Percentiles rank a stretch among this genome's conserved stretches.
phyloP scores from a whole-genome alignment of 2,113 vertebrate species.

The Phoenicopterus ruber region DNA sequence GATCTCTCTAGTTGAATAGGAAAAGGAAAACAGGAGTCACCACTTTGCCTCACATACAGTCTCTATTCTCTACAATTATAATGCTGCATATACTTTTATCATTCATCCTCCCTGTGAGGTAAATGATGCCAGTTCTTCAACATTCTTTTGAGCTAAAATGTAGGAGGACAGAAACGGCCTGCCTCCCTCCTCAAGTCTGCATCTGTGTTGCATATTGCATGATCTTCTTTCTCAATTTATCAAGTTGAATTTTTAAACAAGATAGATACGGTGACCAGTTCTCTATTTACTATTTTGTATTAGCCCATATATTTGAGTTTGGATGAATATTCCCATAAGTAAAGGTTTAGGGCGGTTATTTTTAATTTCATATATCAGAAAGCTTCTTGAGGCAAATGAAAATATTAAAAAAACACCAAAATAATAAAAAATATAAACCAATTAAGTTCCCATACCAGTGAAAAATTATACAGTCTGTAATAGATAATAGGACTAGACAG shows the following conservation, averaged over 20 bases:
- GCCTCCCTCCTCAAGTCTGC: background rate
- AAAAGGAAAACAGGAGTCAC: background rate
- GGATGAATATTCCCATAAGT: background rate
- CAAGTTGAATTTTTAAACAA: background rate
- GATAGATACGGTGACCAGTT: background rate
- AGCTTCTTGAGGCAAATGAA: background rate
- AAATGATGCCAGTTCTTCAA: background rate
- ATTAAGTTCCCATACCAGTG: background rate
- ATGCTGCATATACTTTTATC: background rate
- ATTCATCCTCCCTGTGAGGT: background rate
- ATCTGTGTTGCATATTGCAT: background rate
- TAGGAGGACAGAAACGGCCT: background rate
- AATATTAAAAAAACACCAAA: background rate
- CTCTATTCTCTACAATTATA: background rate
- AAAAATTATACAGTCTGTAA: background rate
- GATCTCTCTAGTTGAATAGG: background rate
- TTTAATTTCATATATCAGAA: background rate
- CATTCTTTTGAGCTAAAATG: background rate
- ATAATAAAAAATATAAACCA: background rate
- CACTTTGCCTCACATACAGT: background rate
- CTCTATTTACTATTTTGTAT: background rate
- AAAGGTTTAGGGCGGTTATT: background rate
- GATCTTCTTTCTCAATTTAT: background rate
- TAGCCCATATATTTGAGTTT: background rate
- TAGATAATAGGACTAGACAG: background rate